Evolutionary conservation across 2,113 vertebrate genomes (phyloP).

Genomic region (Atherinomorus stipes): DNA sequence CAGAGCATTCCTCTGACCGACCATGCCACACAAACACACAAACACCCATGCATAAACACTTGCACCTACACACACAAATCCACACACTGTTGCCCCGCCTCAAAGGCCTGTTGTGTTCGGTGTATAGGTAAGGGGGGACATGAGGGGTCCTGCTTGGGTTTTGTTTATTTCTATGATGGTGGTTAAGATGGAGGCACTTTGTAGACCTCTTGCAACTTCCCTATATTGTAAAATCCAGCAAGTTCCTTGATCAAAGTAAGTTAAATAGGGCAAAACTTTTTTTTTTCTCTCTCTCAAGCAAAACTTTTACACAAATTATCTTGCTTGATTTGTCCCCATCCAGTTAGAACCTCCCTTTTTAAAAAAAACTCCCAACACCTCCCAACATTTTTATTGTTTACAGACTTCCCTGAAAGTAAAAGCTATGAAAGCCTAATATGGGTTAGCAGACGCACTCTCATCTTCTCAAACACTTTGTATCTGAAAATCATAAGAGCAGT

Average conservation of each 20-base stretch:
- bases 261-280: neutral
- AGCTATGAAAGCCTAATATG: neutral
- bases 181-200: slow-evolving; percentile 1
- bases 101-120: slow-evolving; percentile 68
- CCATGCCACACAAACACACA: slow-evolving; percentile 78
- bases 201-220: slow-evolving; percentile 2
- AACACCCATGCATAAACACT: slow-evolving; percentile 69
- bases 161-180: slow-evolving; percentile 36
- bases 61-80: slow-evolving; percentile 52
- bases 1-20: slow-evolving; percentile 80
- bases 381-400: neutral
- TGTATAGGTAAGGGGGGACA: slow-evolving; percentile 27
- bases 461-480: slow-evolving; percentile 9
- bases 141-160: slow-evolving; percentile 38
- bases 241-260: neutral
- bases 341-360: slow-evolving; percentile 1
- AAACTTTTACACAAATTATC: neutral
- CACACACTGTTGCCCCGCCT: slow-evolving; percentile 62
- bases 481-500: slow-evolving; percentile 7
- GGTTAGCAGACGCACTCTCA: neutral
- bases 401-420: too few species aligned
- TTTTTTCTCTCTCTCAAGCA: too few species aligned
- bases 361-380: slow-evolving; percentile 9
- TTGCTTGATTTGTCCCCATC: slow-evolving; percentile 5
- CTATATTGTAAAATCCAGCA: neutral